A percentile compares a stretch with the other conserved stretches of the same genome.
Evolutionary conservation across 2,888 invertebrate species (phyloP).

Genomic region (Lordiphosa andalusiaca): DNA sequence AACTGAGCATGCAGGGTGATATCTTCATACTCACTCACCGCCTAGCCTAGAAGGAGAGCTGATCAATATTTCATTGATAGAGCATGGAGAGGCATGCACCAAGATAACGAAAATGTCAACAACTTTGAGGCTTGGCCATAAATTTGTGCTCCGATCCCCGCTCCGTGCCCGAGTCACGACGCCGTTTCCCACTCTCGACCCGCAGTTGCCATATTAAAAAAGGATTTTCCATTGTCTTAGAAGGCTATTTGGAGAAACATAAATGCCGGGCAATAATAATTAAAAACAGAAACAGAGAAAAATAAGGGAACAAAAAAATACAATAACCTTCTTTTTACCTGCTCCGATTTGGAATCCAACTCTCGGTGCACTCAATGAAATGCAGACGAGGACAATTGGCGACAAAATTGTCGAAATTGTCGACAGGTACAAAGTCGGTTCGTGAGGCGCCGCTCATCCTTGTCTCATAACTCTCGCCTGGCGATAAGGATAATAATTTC

Average conservation of each 20-base stretch:
- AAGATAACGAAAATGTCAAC: conserved; percentile 77
- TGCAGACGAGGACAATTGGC: conserved; percentile 62
- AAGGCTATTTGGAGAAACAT: conserved; percentile 27
- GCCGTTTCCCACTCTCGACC: conserved; percentile 5
- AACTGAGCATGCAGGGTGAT: conserved; percentile 65
- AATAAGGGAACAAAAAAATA: background rate
- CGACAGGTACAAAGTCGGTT: conserved; percentile 28
- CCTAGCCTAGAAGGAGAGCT: conserved; percentile 14
- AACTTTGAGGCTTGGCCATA: conserved; percentile 64
- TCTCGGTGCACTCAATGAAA: conserved; percentile 50
- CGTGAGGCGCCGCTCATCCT: conserved; percentile 65
- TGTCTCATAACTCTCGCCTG: conserved; percentile 47
- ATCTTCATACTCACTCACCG: conserved; percentile 52
- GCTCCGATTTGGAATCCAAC: conserved; percentile 29
- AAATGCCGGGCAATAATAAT: conserved; percentile 65
- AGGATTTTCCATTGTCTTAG: conserved; percentile 65
- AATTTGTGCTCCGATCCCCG: conserved; percentile 51
- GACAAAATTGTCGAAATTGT: conserved; percentile 64
- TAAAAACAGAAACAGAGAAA: conserved; percentile 49
- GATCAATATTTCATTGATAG: conserved; percentile 71
- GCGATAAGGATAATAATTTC: conserved; percentile 37
- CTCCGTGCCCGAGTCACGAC: conserved; percentile 1
- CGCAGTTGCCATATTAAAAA: conserved; percentile 61
- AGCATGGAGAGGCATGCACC: conserved; percentile 30
- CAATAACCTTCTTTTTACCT: conserved; percentile 46